phyloP scores from a whole-genome alignment of 2,888 invertebrate species.

The Himalopsyche japonica region DNA sequence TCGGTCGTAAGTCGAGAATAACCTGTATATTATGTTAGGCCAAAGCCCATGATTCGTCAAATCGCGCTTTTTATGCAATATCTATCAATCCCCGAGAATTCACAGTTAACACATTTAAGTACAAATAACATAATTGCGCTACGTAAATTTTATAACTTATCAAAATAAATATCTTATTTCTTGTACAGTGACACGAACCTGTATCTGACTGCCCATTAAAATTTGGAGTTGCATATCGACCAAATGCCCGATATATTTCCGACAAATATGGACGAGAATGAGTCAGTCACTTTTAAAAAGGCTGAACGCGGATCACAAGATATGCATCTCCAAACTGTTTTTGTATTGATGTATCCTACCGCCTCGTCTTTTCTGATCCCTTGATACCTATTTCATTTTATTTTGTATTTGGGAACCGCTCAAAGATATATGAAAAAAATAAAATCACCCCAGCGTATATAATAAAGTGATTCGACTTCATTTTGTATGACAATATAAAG shows the following conservation, averaged over 20 bases:
- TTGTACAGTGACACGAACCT: neutral
- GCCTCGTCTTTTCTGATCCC: neutral
- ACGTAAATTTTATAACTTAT: neutral
- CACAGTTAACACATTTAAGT: too few species aligned
- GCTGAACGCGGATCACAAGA: neutral
- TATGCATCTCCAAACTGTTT: slow-evolving; percentile 18
- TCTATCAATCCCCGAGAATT: too few species aligned
- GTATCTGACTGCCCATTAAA: neutral
- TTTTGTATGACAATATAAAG: neutral
- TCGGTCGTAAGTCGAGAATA: too few species aligned
- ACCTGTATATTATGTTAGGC: too few species aligned
- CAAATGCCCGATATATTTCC: neutral
- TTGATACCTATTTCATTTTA: neutral
- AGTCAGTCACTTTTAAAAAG: slow-evolving; percentile 12
- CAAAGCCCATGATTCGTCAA: too few species aligned
- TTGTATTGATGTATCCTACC: slow-evolving; percentile 12
- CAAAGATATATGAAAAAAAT: neutral
- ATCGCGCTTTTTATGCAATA: too few species aligned
- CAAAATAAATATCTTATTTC: neutral
- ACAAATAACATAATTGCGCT: too few species aligned
- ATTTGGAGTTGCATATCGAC: neutral
- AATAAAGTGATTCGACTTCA: neutral
- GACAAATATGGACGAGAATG: slow-evolving; percentile 1
- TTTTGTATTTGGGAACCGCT: neutral
- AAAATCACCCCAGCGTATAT: neutral